Evolutionary conservation across 2,113 vertebrate species (phyloP).

Genomic region (Amia ocellicauda): DNA sequence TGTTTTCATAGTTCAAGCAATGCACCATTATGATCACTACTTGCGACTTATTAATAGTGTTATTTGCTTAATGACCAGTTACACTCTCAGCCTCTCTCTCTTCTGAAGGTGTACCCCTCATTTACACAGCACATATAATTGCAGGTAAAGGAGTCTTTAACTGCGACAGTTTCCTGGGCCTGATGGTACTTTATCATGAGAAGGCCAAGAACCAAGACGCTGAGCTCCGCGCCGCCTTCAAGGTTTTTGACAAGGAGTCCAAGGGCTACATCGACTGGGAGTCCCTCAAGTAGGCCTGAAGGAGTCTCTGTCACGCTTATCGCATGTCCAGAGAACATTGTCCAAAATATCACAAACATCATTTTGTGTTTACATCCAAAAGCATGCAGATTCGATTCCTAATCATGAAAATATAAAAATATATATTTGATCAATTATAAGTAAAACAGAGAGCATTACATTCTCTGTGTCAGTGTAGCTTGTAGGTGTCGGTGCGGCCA

Average conservation of each 20-base stretch:
- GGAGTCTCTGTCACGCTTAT: too few relatives aligned
- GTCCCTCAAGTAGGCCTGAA: conserved; percentile 53
- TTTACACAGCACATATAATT: too few relatives aligned
- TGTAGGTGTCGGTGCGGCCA: too few relatives aligned
- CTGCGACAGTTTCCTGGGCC: conserved; percentile 53
- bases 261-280: conserved; percentile 62
- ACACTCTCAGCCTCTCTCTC: too few relatives aligned
- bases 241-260: conserved; percentile 58
- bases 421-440: neutral
- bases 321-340: too few relatives aligned
- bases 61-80: too few relatives aligned
- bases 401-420: neutral
- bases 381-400: neutral
- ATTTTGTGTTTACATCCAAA: neutral
- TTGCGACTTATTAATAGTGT: too few relatives aligned
- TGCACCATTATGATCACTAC: too few relatives aligned
- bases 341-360: too few relatives aligned
- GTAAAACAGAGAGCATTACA: neutral
- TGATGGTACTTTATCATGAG: conserved; percentile 53
- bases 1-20: too few relatives aligned
- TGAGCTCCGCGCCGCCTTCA: conserved; percentile 56
- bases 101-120: too few relatives aligned
- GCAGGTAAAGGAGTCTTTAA: conserved; percentile 58
- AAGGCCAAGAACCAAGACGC: conserved; percentile 60
- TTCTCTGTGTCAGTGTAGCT: too few relatives aligned